Conservation (phyloP, 2,113 vertebrate genomes). For the Taurulus bubalis region DNA sequence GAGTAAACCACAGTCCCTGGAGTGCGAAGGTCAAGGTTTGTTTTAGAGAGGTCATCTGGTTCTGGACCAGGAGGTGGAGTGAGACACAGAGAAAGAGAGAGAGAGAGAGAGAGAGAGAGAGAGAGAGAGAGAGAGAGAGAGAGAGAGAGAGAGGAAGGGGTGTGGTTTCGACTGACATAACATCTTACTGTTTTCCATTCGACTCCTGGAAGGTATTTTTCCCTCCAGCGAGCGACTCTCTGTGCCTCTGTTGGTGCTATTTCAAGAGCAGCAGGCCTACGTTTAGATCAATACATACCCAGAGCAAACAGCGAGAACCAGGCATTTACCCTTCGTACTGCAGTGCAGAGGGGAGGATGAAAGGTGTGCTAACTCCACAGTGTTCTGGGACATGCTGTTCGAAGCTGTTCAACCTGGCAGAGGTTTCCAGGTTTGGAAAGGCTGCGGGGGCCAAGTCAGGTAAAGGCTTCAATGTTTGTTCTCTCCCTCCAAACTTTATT, state of each 20-base stretch:
- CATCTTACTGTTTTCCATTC: constrained; percentile 40
- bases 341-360: constrained; percentile 53
- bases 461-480: constrained; percentile 14
- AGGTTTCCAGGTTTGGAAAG: constrained; percentile 35
- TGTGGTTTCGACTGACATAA: constrained; percentile 44
- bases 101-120: not conserved
- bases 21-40: constrained; percentile 70
- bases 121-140: too few relatives aligned
- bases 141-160: not conserved
- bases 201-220: constrained; percentile 42
- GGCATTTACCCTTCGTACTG: constrained; percentile 55
- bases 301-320: constrained; percentile 55
- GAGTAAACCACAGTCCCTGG: constrained; percentile 59
- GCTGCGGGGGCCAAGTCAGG: not conserved
- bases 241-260: constrained; percentile 68
- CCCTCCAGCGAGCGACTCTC: constrained; percentile 34
- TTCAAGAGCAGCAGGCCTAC: constrained; percentile 73
- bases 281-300: constrained; percentile 74
- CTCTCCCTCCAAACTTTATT: constrained; percentile 13
- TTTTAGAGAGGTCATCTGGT: constrained; percentile 55
- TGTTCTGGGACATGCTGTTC: constrained; percentile 58
- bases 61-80: constrained; percentile 48
- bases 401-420: constrained; percentile 19
- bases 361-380: constrained; percentile 52
- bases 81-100: not conserved